Conservation (phyloP, 64 coral and sea anemone species). For the Dendrophyllia cribrosa region DNA sequence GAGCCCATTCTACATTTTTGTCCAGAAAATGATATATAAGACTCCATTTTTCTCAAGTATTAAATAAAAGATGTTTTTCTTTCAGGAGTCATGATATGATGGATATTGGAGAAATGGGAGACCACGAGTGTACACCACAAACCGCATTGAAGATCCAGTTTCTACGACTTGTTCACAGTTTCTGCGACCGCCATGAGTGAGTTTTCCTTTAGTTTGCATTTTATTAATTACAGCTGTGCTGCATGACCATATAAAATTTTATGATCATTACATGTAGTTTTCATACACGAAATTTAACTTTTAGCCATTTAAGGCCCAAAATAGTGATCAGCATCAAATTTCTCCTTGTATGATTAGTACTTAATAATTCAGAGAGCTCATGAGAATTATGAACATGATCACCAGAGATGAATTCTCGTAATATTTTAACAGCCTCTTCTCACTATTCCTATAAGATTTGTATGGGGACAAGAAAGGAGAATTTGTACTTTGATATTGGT, state of each 20-base stretch:
- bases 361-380: no score
- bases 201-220: not conserved
- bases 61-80: not conserved
- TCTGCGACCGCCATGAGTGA: constrained; percentile 98
- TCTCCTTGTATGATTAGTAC: no score
- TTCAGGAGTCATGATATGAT: constrained; percentile 60
- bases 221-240: not conserved
- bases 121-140: constrained; percentile 91
- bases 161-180: constrained; percentile 95
- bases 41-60: not conserved
- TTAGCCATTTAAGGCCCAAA: no score
- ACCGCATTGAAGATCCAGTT: constrained; percentile 96
- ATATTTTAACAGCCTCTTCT: no score
- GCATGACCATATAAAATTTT: not conserved
- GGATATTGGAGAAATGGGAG: constrained; percentile 50
- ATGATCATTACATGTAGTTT: not conserved
- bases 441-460: no score
- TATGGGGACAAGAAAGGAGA: no score
- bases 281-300: not conserved
- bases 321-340: no score
- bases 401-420: no score
- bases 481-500: no score
- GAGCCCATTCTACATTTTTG: no score
- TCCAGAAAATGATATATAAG: no score
- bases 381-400: no score